These are phyloP conservation scores for Pampus argenteus DNA, from an alignment of 2,797 vertebrate species.

Conservation along the genomic window DNA sequence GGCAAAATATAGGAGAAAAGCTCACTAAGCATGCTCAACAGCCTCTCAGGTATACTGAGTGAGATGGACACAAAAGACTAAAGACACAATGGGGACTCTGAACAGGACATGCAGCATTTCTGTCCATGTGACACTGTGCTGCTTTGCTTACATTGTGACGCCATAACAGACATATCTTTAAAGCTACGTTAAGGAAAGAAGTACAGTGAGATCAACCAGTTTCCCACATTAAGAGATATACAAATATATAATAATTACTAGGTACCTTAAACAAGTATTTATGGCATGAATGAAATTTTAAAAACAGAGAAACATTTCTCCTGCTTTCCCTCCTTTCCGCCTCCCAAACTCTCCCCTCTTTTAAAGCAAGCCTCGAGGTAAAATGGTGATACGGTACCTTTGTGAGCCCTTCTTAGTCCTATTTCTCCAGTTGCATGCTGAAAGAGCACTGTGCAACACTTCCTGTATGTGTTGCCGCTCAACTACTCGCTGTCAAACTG, in stretches of 20 bases:
- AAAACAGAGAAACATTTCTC: constrained; percentile 19
- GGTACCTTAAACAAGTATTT: constrained; percentile 8
- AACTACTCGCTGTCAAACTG: constrained; percentile 81
- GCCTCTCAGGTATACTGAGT: background rate
- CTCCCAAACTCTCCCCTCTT: background rate
- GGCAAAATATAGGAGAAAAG: constrained; percentile 24
- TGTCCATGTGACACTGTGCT: background rate
- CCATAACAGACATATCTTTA: background rate
- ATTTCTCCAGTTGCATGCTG: constrained; percentile 54
- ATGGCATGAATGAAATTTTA: background rate
- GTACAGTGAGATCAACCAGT: background rate
- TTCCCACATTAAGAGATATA: background rate
- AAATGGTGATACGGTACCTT: constrained; percentile 68
- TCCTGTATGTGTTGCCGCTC: constrained; percentile 73
- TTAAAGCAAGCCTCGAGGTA: constrained; percentile 24
- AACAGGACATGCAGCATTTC: constrained; percentile 46
- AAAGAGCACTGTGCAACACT: constrained; percentile 77
- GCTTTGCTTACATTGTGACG: background rate
- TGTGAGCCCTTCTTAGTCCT: constrained; percentile 43
- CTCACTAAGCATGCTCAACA: constrained; percentile 16
- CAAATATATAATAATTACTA: background rate
- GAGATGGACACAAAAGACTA: constrained; percentile 1
- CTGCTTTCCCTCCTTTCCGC: background rate
- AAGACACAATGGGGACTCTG: constrained; percentile 1
- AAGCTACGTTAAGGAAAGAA: constrained; percentile 6